A percentile compares a stretch with the other conserved stretches of the same genome.
Conservation (phyloP, 2,888 invertebrate genomes). For the Trichogramma dendrolimi region DNA sequence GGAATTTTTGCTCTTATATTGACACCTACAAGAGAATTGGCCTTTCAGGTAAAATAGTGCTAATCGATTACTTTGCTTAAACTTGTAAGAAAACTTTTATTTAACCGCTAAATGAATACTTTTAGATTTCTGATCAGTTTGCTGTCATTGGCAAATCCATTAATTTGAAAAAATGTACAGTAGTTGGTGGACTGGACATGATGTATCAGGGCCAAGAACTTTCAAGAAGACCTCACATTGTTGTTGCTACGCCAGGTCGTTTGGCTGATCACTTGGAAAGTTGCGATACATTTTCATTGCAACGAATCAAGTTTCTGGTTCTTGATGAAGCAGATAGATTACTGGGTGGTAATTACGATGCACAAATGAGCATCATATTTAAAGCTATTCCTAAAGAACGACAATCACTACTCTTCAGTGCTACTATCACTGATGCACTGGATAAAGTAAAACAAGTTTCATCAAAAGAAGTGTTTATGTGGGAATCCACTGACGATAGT, state of each 20-base stretch:
- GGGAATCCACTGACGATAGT: conserved; percentile 60
- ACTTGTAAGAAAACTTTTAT: background rate
- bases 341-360: conserved; percentile 76
- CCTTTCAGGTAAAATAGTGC: conserved; percentile 64
- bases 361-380: conserved; percentile 77
- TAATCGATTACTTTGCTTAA: background rate
- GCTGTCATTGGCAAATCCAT: conserved; percentile 84
- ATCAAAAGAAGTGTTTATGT: conserved; percentile 46
- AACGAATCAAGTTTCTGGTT: conserved; percentile 79
- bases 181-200: conserved; percentile 95
- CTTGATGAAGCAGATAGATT: conserved; percentile 95
- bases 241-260: conserved; percentile 94
- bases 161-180: conserved; percentile 75
- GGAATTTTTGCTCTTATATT: conserved; percentile 92
- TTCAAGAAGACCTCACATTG: conserved; percentile 82
- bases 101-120: background rate
- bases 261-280: conserved; percentile 89
- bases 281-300: conserved; percentile 76
- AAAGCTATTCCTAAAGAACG: conserved; percentile 69
- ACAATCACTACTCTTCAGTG: conserved; percentile 90
- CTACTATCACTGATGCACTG: conserved; percentile 85
- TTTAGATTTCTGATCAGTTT: conserved; percentile 91
- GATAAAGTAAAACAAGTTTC: conserved; percentile 64
- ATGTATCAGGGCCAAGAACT: conserved; percentile 81
- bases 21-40: conserved; percentile 91